These are phyloP conservation scores for Amazona vittata DNA, from an alignment of 2,113 vertebrate species.

Conservation along the genomic window DNA sequence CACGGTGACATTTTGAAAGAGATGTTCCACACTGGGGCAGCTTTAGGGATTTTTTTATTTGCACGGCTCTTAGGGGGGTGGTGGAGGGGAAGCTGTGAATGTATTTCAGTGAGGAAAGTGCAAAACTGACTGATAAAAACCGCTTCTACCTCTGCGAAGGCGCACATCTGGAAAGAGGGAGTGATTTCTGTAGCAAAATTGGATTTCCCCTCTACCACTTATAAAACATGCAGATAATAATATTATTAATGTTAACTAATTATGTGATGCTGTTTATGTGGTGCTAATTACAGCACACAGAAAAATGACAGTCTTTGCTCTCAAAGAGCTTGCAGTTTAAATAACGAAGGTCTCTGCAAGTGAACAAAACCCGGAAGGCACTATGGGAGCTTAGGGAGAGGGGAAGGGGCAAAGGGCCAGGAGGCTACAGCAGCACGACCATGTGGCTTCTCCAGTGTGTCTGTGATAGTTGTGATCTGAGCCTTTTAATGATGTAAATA, in stretches of 20 bases:
- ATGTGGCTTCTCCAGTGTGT: background rate
- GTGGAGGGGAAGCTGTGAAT: background rate
- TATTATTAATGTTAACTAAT: background rate
- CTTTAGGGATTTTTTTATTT: constrained; percentile 18
- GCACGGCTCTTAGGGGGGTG: background rate
- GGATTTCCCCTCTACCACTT: background rate
- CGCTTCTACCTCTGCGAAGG: background rate
- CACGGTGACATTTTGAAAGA: constrained; percentile 33
- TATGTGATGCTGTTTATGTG: background rate
- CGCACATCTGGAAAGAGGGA: background rate
- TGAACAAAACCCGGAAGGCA: background rate
- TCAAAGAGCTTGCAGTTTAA: background rate
- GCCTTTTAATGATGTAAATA: background rate
- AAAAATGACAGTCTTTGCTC: background rate
- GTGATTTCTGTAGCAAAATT: background rate
- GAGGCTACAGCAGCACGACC: background rate
- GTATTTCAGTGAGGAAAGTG: background rate
- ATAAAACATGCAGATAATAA: background rate
- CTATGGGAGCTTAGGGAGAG: background rate
- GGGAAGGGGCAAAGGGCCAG: background rate
- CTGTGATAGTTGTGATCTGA: background rate
- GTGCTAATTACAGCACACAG: background rate
- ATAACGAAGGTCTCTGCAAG: background rate
- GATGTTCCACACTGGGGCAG: constrained; percentile 1
- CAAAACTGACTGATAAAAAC: background rate